These are phyloP conservation scores for Ips typographus DNA, from an alignment of 1,140 invertebrate genomes.

Conservation along the genomic window DNA sequence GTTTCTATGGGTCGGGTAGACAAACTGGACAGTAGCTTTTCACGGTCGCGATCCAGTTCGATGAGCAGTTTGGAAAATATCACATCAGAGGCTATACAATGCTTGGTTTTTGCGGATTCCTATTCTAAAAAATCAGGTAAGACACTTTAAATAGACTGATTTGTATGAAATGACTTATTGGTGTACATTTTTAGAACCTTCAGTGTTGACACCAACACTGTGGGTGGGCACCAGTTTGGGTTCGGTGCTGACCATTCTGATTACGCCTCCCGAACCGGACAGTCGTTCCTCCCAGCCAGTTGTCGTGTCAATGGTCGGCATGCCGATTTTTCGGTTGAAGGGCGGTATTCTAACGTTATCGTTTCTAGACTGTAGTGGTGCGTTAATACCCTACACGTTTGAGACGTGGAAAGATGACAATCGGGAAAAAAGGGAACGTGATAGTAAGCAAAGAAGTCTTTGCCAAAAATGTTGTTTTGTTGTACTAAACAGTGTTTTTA, in stretches of 20 bases:
- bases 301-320: constrained; percentile 85
- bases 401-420: constrained; percentile 88
- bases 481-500: background rate
- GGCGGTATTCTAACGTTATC: constrained; percentile 91
- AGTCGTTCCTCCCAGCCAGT: constrained; percentile 86
- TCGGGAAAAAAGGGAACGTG: constrained; percentile 65
- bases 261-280: constrained; percentile 79
- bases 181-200: constrained; percentile 63
- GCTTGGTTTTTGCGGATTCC: constrained; percentile 93
- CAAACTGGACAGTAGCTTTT: constrained; percentile 94
- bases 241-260: constrained; percentile 88
- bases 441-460: constrained; percentile 56
- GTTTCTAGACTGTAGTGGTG: constrained; percentile 92
- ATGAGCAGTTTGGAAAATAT: constrained; percentile 98
- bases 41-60: constrained; percentile 92
- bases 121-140: constrained; percentile 91
- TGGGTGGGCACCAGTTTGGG: constrained; percentile 96
- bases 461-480: background rate
- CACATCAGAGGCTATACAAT: constrained; percentile 92
- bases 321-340: constrained; percentile 91
- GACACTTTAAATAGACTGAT: background rate
- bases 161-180: background rate
- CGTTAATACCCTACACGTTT: constrained; percentile 79
- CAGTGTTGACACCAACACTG: constrained; percentile 75
- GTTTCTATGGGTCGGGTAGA: constrained; percentile 77